Conservation (phyloP, 2,113 vertebrate species). For the Puntigrus tetrazona region DNA sequence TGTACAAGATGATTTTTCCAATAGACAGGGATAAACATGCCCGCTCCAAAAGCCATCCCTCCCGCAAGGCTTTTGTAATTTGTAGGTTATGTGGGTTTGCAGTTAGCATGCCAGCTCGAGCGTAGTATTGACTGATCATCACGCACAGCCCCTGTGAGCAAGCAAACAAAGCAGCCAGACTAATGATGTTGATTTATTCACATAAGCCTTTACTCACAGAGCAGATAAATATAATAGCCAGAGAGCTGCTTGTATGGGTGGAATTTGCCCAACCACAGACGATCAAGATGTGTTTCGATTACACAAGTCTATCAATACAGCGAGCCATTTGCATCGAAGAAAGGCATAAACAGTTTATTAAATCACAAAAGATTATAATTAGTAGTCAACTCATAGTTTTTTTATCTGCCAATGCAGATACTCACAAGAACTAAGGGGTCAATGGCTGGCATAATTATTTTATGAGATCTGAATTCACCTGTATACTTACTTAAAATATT, state of each 20-base stretch:
- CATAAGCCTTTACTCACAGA: constrained; percentile 35
- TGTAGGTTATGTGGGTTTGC: constrained; percentile 34
- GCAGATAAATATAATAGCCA: constrained; percentile 33
- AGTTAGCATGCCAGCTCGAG: constrained; percentile 23
- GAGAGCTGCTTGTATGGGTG: constrained; percentile 6
- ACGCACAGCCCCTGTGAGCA: constrained; percentile 3
- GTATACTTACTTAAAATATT: neutral
- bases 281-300: constrained; percentile 38
- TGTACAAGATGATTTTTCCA: constrained; percentile 13
- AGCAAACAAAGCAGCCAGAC: constrained; percentile 34
- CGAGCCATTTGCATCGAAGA: constrained; percentile 35
- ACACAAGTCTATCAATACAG: neutral
- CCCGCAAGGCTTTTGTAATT: constrained; percentile 24
- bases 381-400: neutral
- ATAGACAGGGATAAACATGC: constrained; percentile 13
- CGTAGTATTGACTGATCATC: constrained; percentile 29
- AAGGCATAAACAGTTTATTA: constrained; percentile 36
- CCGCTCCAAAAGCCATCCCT: neutral
- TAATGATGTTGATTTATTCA: constrained; percentile 54
- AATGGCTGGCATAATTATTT: neutral
- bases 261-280: neutral
- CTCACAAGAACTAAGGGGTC: neutral
- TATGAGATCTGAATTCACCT: neutral
- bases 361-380: constrained; percentile 25
- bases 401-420: neutral